A percentile compares a stretch with the other conserved stretches of the same genome.
Evolutionary conservation across 2,797 vertebrate species (phyloP).

Genomic region (Valencia hispanica): DNA sequence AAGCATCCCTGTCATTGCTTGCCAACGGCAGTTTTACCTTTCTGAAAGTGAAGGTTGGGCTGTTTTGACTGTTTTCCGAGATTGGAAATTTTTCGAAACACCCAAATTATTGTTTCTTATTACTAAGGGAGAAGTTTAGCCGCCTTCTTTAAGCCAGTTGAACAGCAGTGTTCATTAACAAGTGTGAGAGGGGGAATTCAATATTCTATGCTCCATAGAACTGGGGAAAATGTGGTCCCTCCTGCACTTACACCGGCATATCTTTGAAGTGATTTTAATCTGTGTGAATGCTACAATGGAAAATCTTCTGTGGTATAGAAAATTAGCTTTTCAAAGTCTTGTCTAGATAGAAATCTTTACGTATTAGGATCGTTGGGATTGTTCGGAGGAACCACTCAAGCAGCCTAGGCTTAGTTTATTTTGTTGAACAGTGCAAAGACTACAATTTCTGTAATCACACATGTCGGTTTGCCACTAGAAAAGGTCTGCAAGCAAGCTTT

Average conservation of each 20-base stretch:
- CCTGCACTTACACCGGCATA: not conserved
- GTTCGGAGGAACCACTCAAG: not conserved
- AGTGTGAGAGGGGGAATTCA: not conserved
- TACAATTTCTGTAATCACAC: conserved; percentile 27
- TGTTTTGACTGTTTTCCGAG: not conserved
- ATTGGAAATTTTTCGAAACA: not conserved
- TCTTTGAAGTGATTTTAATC: not conserved
- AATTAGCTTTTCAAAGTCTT: not conserved
- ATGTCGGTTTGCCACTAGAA: conserved; percentile 66
- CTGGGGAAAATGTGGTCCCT: not conserved
- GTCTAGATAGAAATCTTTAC: not conserved
- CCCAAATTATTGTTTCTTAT: not conserved
- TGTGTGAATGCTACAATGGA: not conserved
- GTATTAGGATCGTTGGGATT: not conserved
- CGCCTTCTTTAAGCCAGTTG: not conserved
- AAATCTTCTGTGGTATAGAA: not conserved
- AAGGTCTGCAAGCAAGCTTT: conserved; percentile 65
- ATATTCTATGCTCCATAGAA: not conserved
- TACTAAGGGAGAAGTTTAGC: not conserved
- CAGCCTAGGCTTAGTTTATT: not conserved
- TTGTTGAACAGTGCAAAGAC: not conserved
- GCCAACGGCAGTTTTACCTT: not conserved
- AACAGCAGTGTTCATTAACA: not conserved
- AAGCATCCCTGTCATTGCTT: not conserved
- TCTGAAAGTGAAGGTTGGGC: not conserved